Conservation (phyloP, 2,888 invertebrate species). For the Hyalella azteca region DNA sequence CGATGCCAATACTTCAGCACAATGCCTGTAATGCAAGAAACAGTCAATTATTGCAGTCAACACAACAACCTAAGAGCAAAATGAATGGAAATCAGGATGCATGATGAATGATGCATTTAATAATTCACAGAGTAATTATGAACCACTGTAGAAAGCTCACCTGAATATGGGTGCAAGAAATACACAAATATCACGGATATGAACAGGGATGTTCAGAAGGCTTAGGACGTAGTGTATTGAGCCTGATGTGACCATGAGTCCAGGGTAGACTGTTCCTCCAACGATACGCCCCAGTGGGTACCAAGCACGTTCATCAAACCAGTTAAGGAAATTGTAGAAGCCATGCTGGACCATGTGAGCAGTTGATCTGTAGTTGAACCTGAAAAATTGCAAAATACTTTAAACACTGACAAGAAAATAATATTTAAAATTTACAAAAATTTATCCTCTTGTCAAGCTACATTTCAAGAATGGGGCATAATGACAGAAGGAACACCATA, state of each 20-base stretch:
- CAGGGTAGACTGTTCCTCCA: constrained; percentile 98
- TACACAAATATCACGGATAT: constrained; percentile 98
- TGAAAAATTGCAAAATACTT: constrained; percentile 63
- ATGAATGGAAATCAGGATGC: too few relatives aligned
- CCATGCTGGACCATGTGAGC: constrained; percentile 99
- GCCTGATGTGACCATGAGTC: constrained; percentile 98
- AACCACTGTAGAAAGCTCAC: too few relatives aligned
- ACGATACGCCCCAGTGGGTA: constrained; percentile 98
- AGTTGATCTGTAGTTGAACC: constrained; percentile 99
- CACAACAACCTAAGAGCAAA: too few relatives aligned
- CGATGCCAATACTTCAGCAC: too few relatives aligned
- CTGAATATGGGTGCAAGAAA: constrained; percentile 97
- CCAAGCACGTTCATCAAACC: constrained; percentile 99
- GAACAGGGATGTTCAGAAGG: constrained; percentile 91
- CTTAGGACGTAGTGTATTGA: constrained; percentile 93
- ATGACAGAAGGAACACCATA: not conserved
- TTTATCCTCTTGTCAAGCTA: not conserved
- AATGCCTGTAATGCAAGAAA: too few relatives aligned
- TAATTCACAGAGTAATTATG: too few relatives aligned
- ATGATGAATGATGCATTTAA: too few relatives aligned
- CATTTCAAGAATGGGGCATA: not conserved
- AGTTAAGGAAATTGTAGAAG: constrained; percentile 98
- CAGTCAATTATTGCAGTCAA: too few relatives aligned
- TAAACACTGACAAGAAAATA: not conserved
- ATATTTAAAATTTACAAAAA: not conserved